Conservation (phyloP, 2,113 vertebrate genomes). For the Carassius carassius region DNA sequence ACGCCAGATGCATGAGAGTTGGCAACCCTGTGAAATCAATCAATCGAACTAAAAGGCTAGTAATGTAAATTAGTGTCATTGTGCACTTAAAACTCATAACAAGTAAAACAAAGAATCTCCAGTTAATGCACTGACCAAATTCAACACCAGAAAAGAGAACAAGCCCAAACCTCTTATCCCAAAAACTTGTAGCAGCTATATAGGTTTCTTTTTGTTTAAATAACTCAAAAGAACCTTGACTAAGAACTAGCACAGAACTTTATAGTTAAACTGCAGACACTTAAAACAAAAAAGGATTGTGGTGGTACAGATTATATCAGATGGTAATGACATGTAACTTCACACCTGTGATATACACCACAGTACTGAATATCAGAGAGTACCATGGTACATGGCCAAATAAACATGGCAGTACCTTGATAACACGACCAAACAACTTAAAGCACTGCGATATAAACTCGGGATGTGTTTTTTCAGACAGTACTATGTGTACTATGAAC, state of each 20-base stretch:
- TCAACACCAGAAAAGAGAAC: neutral
- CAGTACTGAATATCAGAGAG: neutral
- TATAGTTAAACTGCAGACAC: neutral
- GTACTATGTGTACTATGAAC: neutral
- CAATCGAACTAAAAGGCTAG: no score
- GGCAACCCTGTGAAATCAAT: no score
- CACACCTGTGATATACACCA: neutral
- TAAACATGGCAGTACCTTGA: neutral
- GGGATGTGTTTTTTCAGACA: neutral
- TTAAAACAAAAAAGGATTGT: neutral
- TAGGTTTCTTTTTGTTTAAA: neutral
- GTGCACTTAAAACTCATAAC: no score
- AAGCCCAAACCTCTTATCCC: neutral
- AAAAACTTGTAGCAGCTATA: neutral
- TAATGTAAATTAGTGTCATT: no score
- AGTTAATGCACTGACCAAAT: neutral
- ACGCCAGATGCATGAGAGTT: no score
- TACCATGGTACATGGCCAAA: neutral
- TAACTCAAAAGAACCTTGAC: neutral
- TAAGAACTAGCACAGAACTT: neutral
- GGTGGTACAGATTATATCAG: neutral
- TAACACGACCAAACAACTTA: no score
- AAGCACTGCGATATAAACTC: neutral
- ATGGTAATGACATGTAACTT: neutral
- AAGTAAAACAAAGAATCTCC: no score